A percentile compares a stretch with the other conserved stretches of the same genome.
Conservation (phyloP, 2,888 invertebrate genomes). For the Elgonia sp. region DNA sequence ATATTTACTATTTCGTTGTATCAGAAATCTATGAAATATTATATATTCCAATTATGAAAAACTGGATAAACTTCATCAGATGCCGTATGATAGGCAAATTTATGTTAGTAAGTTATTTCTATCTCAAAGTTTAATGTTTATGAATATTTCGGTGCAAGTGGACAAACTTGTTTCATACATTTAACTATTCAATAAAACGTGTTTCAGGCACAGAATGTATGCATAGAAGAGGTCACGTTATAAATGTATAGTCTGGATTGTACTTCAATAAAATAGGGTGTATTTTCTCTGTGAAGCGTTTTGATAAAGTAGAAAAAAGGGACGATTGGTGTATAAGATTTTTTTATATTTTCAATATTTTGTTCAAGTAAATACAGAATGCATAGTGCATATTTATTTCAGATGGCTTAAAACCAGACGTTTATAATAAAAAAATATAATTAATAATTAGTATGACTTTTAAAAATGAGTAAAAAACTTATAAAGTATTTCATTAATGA, state of each 20-base stretch:
- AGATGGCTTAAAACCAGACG: too few species aligned
- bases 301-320: neutral
- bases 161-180: conserved; percentile 58
- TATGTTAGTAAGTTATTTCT: conserved; percentile 32
- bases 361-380: neutral
- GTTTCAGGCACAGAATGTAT: conserved; percentile 21
- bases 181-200: conserved; percentile 54
- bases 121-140: conserved; percentile 17
- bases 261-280: neutral
- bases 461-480: too few species aligned
- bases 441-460: too few species aligned
- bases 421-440: too few species aligned
- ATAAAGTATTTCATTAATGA: too few species aligned
- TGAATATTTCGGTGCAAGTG: conserved; percentile 45
- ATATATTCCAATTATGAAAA: conserved; percentile 49
- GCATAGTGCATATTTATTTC: too few species aligned
- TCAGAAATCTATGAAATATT: conserved; percentile 8
- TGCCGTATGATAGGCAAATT: conserved; percentile 25
- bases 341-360: neutral
- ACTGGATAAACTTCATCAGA: conserved; percentile 49
- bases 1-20: neutral
- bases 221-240: conserved; percentile 31
- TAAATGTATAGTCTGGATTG: conserved; percentile 2
- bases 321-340: neutral
- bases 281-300: conserved; percentile 1